phyloP scores from a whole-genome alignment of 92 coral and sea anemone genomes.

The Parazoanthus swiftii region DNA sequence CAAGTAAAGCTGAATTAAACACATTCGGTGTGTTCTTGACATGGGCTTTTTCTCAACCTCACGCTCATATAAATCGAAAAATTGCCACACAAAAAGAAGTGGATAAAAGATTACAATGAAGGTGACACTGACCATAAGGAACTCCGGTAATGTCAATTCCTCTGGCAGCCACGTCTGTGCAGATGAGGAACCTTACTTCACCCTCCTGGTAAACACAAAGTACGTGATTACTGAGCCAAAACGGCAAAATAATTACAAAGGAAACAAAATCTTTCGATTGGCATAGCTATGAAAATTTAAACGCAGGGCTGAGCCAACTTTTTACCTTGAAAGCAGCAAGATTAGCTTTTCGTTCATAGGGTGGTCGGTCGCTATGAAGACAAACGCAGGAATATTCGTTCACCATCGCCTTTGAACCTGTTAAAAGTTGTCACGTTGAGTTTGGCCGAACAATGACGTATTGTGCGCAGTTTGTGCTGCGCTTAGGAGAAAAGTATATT shows the following conservation, averaged over 20 bases:
- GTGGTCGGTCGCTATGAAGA: constrained; percentile 92
- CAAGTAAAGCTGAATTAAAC: no score
- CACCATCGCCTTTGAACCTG: constrained; percentile 93
- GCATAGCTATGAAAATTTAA: no score
- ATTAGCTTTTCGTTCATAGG: constrained; percentile 81
- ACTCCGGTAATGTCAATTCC: constrained; percentile 89
- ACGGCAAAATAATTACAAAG: neutral
- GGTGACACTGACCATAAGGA: constrained; percentile 88
- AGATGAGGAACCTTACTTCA: constrained; percentile 85
- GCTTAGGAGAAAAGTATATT: no score
- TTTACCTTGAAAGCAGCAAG: constrained; percentile 86
- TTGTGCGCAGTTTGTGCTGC: no score
- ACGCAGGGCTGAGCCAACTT: no score
- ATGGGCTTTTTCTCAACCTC: neutral
- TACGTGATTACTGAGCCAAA: neutral
- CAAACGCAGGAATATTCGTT: constrained; percentile 92
- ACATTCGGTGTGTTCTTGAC: no score
- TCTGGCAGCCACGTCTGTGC: constrained; percentile 98
- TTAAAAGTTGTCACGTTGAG: neutral
- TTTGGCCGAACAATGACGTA: neutral
- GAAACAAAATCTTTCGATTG: neutral
- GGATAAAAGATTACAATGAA: neutral
- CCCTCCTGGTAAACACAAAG: constrained; percentile 26
- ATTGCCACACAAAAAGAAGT: no score
- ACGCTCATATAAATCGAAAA: no score